Conservation (phyloP, 1,140 invertebrate species). For the Nasonia vitripennis region DNA sequence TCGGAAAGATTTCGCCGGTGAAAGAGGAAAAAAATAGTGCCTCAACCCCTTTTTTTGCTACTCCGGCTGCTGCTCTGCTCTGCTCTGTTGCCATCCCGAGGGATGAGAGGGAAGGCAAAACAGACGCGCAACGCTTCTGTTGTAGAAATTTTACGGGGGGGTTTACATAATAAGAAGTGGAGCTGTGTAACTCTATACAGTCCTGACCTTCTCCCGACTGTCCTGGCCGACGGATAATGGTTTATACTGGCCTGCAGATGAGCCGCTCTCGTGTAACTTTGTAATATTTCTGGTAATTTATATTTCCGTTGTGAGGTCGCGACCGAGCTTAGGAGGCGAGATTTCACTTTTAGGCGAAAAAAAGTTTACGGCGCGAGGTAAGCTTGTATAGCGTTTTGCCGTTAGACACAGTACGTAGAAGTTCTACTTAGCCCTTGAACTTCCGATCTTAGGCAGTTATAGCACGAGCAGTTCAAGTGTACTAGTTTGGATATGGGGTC, state of each 20-base stretch:
- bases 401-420: too few relatives aligned
- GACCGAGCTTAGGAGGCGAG: not conserved
- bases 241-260: not conserved
- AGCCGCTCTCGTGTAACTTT: slow-evolving; percentile 9
- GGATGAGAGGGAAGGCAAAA: slow-evolving; percentile 48
- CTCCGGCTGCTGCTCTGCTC: not conserved
- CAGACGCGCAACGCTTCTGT: slow-evolving; percentile 24
- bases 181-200: slow-evolving; percentile 52
- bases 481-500: too few relatives aligned
- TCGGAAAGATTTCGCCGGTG: slow-evolving; percentile 23
- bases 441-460: too few relatives aligned
- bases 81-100: slow-evolving; percentile 5
- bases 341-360: slow-evolving; percentile 17
- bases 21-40: slow-evolving; percentile 35
- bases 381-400: not conserved
- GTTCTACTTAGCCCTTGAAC: too few relatives aligned
- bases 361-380: not conserved
- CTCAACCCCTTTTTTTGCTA: slow-evolving; percentile 47
- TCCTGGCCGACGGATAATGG: not conserved
- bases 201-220: slow-evolving; percentile 33
- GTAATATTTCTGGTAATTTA: slow-evolving; percentile 24
- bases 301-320: slow-evolving; percentile 31
- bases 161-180: slow-evolving; percentile 51
- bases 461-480: too few relatives aligned
- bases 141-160: slow-evolving; percentile 42